Evolutionary conservation across 1,140 invertebrate genomes (phyloP).

Genomic region (Agraylea sexmaculata): DNA sequence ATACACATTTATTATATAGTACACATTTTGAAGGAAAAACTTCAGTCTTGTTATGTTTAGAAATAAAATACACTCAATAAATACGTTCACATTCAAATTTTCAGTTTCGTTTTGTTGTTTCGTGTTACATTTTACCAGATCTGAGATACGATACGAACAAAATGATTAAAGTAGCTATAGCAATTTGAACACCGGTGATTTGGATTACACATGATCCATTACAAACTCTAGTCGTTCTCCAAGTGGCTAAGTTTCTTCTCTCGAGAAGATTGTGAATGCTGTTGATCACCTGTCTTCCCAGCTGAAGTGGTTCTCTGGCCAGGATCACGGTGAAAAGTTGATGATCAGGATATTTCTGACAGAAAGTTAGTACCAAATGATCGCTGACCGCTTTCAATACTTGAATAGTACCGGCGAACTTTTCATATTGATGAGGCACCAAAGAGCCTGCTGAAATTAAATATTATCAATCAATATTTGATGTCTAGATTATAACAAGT

Average conservation of each 20-base stretch:
- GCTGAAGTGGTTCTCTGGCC: slow-evolving; percentile 45
- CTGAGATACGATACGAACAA: slow-evolving; percentile 10
- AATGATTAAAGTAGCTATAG: slow-evolving; percentile 8
- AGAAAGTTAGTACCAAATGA: slow-evolving; percentile 64
- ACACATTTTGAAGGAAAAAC: too few relatives aligned
- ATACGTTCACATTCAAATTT: too few relatives aligned
- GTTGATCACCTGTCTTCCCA: slow-evolving; percentile 42
- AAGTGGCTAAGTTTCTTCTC: slow-evolving; percentile 47
- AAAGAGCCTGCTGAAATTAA: slow-evolving; percentile 27
- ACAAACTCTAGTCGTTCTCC: slow-evolving; percentile 47
- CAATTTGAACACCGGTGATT: too few relatives aligned
- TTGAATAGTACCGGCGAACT: slow-evolving; percentile 58
- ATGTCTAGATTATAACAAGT: slow-evolving; percentile 24
- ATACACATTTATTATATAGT: too few relatives aligned
- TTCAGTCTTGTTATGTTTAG: too few relatives aligned
- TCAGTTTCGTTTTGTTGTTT: too few relatives aligned
- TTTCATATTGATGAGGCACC: too few relatives aligned
- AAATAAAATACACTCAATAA: too few relatives aligned
- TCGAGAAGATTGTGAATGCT: slow-evolving; percentile 54
- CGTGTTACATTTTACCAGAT: slow-evolving; percentile 8
- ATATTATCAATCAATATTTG: background rate
- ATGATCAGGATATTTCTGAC: slow-evolving; percentile 44
- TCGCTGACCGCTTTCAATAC: slow-evolving; percentile 63
- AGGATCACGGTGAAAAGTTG: slow-evolving; percentile 58
- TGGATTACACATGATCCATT: slow-evolving; percentile 27